A percentile compares a stretch with the other conserved stretches of the same genome.
Conservation (phyloP, 2,888 invertebrate genomes). For the Panzeria rudis region DNA sequence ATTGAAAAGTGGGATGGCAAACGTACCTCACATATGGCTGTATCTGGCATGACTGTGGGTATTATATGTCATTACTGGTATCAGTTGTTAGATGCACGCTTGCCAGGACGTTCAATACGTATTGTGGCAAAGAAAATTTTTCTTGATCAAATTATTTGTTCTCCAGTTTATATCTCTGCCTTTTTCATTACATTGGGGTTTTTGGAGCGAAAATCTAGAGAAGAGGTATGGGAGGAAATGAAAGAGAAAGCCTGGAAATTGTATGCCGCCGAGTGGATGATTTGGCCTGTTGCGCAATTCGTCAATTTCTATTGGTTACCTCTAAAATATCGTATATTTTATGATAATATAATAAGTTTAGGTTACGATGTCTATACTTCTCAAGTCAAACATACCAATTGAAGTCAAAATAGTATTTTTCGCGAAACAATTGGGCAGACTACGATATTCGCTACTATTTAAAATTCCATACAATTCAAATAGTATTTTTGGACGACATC, state of each 20-base stretch:
- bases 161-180: slow-evolving; percentile 90
- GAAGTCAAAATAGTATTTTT: too few relatives aligned
- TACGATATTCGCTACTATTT: too few relatives aligned
- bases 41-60: slow-evolving; percentile 91
- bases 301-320: slow-evolving; percentile 96
- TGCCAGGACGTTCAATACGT: slow-evolving; percentile 88
- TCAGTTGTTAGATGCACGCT: slow-evolving; percentile 87
- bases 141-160: slow-evolving; percentile 92
- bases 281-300: slow-evolving; percentile 97
- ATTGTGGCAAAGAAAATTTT: slow-evolving; percentile 91
- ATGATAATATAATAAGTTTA: slow-evolving; percentile 93
- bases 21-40: slow-evolving; percentile 90
- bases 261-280: slow-evolving; percentile 94
- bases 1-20: slow-evolving; percentile 85
- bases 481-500: too few relatives aligned
- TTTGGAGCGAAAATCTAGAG: slow-evolving; percentile 87
- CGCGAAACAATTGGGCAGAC: too few relatives aligned
- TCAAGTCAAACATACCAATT: slow-evolving; percentile 87
- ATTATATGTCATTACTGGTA: slow-evolving; percentile 95
- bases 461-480: too few relatives aligned
- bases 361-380: slow-evolving; percentile 94
- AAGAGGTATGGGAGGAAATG: slow-evolving; percentile 88
- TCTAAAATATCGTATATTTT: slow-evolving; percentile 91
- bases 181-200: slow-evolving; percentile 91
- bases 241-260: slow-evolving; percentile 90